Base-by-base conservation (phyloP, 2,888 invertebrate species). In the Drosophila aldrichi region DNA sequence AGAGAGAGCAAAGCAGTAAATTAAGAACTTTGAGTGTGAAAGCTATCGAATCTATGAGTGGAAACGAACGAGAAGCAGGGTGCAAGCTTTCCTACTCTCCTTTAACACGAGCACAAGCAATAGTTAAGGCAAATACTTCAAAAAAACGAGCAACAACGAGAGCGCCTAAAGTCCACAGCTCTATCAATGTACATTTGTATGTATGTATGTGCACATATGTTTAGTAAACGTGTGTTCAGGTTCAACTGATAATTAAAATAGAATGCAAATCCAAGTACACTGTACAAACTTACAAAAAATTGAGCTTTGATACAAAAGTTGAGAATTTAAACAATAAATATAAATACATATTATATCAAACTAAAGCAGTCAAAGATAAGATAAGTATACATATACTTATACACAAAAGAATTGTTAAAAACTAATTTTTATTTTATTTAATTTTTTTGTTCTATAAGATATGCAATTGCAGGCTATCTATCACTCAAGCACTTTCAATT, bases 231-330 rank as follows among this genome's bases (percentile, higher is more conserved):
- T 22, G 36, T 52, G 32, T n/a, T n/a, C 18, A n/a, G 22, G 52
- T 52, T 52, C 38, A 52, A n/a, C 36, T 38, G 52, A 5, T 38
- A 52, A 52, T 52, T 22, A 38, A 52, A 52, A 10, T 52, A 22
- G 52, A 36, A 52, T 52, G 38, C 22, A n/a, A 20, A 52, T 52
- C n/a, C 2, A 52, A 16, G 1, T 22, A 16, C 52, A 52, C 34
- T 52, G 36, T 2, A 4, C 16, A 52, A 32, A 16, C 16, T 3
- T 36, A 34, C 8, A 22, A 20, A 4, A 34, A 49, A 18, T 8
- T 18, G 10, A 32, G 12, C 29, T 8, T 29, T 8, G 29, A n/a
- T 29, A 9, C 8, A 8, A 20, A n/a, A 36, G 20, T 22, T 9
- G 9, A 36, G 6, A 22, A 1, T n/a, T 48, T 29, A 48, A n/a